Percentiles rank a stretch among this genome's conserved stretches.
Evolutionary conservation across 2,113 vertebrate genomes (phyloP).

Genomic region (Haemorhous mexicanus): DNA sequence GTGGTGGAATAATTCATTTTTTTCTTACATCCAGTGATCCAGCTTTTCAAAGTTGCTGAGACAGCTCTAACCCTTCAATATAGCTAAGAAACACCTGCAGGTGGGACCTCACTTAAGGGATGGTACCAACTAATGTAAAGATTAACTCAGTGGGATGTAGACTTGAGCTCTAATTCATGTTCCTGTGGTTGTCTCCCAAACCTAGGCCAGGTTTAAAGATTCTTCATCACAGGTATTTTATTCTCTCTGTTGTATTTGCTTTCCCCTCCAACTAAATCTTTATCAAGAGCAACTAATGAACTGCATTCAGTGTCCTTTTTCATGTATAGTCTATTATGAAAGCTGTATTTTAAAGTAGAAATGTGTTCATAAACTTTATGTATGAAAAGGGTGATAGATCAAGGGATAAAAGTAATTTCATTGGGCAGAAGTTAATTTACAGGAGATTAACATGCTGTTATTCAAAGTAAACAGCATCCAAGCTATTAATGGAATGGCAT

Average conservation of each 20-base stretch:
- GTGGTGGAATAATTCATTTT: neutral
- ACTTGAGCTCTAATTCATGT: neutral
- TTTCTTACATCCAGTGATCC: neutral
- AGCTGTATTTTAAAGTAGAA: neutral
- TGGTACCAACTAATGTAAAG: neutral
- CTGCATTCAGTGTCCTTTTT: neutral
- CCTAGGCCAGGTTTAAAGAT: neutral
- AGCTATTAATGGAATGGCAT: slow-evolving; percentile 36
- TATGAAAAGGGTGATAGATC: neutral
- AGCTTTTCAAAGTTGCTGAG: neutral
- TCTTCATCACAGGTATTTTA: neutral
- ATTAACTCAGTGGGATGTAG: neutral
- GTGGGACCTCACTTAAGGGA: neutral
- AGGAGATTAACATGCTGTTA: neutral
- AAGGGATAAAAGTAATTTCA: neutral
- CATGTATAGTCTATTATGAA: neutral
- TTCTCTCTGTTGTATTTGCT: neutral
- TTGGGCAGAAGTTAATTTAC: neutral
- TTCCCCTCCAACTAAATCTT: neutral
- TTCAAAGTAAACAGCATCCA: neutral
- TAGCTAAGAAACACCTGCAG: neutral
- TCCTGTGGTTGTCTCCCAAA: neutral
- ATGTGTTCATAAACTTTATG: neutral
- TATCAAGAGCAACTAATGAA: neutral
- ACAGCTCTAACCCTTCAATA: neutral